Conservation (phyloP, 1,140 invertebrate species). For the Saccostrea cuccullata region DNA sequence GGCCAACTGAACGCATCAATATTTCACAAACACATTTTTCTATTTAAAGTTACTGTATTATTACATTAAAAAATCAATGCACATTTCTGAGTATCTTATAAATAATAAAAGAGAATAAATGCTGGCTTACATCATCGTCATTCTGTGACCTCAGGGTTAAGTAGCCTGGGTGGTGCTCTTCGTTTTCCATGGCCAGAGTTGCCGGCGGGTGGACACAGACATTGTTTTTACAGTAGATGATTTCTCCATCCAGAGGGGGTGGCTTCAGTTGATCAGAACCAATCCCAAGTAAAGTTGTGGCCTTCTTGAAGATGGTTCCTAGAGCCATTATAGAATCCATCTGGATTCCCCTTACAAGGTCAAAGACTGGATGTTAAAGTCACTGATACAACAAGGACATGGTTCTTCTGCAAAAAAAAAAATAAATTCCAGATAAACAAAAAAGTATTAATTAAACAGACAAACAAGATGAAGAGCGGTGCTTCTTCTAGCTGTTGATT, state of each 20-base stretch:
- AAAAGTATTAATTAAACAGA: neutral
- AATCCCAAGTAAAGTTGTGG: conserved; percentile 74
- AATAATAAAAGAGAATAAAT: neutral
- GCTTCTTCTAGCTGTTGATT: neutral
- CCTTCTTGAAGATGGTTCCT: conserved; percentile 75
- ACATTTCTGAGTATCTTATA: no score
- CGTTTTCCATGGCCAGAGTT: conserved; percentile 86
- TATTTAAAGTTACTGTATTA: no score
- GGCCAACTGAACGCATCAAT: no score
- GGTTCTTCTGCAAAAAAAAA: neutral
- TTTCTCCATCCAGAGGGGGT: conserved; percentile 78
- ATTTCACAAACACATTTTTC: no score
- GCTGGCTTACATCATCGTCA: conserved; percentile 60
- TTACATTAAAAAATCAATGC: no score
- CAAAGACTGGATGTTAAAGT: neutral
- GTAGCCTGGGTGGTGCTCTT: conserved; percentile 90
- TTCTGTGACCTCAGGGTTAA: conserved; percentile 89
- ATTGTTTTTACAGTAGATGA: conserved; percentile 87
- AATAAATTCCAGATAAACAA: neutral
- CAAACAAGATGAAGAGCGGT: neutral
- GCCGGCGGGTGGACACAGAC: conserved; percentile 96
- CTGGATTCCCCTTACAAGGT: neutral
- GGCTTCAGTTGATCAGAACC: conserved; percentile 67
- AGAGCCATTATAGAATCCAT: conserved; percentile 72
- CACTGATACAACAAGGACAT: neutral